A percentile compares a stretch with the other conserved stretches of the same genome.
Evolutionary conservation across 2,797 vertebrate genomes (phyloP).

Genomic region (Danio aesculapii): DNA sequence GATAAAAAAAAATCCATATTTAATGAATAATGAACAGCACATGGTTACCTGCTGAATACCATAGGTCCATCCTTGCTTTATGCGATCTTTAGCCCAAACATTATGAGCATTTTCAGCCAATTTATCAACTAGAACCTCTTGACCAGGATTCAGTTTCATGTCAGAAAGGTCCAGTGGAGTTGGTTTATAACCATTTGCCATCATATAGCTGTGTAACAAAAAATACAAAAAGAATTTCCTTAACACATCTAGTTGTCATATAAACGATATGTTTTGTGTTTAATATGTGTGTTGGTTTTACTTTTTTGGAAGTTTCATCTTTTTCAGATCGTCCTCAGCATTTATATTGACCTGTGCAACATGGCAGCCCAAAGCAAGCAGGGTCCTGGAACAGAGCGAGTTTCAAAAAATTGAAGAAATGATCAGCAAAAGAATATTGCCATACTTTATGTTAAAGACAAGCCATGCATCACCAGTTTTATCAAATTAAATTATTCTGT

Average conservation of each 20-base stretch:
- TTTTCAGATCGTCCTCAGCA: constrained; percentile 96
- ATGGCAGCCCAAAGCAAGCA: constrained; percentile 95
- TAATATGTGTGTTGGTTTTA: constrained; percentile 68
- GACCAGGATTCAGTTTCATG: constrained; percentile 91
- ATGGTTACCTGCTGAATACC: constrained; percentile 96
- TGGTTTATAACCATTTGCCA: constrained; percentile 98
- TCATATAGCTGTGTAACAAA: constrained; percentile 85
- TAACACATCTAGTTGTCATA: background rate
- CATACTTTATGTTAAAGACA: constrained; percentile 4
- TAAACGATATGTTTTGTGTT: background rate
- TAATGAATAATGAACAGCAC: background rate
- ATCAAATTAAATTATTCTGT: constrained; percentile 11
- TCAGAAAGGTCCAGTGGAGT: constrained; percentile 96
- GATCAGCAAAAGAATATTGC: background rate
- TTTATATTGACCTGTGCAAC: constrained; percentile 89
- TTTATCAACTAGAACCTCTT: constrained; percentile 98
- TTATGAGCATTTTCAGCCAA: constrained; percentile 99
- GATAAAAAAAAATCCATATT: background rate
- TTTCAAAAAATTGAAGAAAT: constrained; percentile 1
- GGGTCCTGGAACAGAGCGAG: constrained; percentile 80
- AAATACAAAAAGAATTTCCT: background rate
- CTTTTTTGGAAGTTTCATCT: constrained; percentile 97
- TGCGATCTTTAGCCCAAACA: constrained; percentile 99
- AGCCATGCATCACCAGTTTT: background rate
- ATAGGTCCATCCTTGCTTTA: constrained; percentile 99